Percentiles rank a stretch among this genome's conserved stretches.
Conservation (phyloP, 2,888 invertebrate species). For the Dioctria rufipes region DNA sequence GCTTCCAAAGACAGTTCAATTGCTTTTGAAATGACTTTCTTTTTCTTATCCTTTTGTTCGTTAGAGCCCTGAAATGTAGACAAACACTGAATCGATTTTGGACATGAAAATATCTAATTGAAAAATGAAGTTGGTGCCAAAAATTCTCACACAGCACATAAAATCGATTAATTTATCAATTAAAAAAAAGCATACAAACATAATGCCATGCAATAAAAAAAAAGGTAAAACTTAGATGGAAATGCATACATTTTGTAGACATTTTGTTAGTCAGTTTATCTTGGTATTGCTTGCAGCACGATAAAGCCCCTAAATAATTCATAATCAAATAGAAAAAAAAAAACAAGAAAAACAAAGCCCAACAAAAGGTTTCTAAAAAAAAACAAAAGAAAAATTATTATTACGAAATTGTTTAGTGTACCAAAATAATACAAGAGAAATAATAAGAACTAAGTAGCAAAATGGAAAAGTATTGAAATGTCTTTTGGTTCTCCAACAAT, state of each 20-base stretch:
- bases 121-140: neutral
- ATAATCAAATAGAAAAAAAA: too few species aligned
- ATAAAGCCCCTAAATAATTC: too few species aligned
- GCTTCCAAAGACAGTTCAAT: slow-evolving; percentile 89
- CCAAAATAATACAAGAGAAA: too few species aligned
- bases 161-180: neutral
- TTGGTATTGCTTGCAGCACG: too few species aligned
- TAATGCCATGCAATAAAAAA: neutral
- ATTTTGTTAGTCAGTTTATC: too few species aligned
- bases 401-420: too few species aligned
- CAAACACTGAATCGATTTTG: slow-evolving; percentile 47
- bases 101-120: neutral
- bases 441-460: too few species aligned
- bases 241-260: neutral
- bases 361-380: too few species aligned
- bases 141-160: neutral
- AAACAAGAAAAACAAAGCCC: too few species aligned
- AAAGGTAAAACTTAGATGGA: neutral
- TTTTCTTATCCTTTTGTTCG: slow-evolving; percentile 64
- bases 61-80: slow-evolving; percentile 39
- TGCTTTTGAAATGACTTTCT: slow-evolving; percentile 85
- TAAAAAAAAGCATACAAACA: neutral
- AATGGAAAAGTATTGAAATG: too few species aligned
- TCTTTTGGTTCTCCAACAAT: too few species aligned
- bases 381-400: too few species aligned